phyloP scores from a whole-genome alignment of 2,113 vertebrate species.

The Gavialis gangeticus region DNA sequence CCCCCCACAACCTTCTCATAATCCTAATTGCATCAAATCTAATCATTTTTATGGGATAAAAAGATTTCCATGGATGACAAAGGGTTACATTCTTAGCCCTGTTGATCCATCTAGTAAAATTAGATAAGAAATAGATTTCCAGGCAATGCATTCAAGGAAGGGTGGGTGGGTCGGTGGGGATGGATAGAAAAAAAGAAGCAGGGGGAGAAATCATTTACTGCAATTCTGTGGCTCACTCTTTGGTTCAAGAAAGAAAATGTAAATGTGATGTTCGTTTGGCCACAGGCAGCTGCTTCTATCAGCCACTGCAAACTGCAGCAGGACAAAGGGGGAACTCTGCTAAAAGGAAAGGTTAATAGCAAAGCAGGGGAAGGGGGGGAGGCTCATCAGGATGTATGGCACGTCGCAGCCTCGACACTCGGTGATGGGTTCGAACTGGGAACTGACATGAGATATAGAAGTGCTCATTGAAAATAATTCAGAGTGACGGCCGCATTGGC shows the following conservation, averaged over 20 bases:
- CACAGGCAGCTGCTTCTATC: slow-evolving; percentile 71
- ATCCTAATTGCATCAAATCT: slow-evolving; percentile 77
- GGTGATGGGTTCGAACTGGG: slow-evolving; percentile 93
- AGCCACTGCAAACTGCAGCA: slow-evolving; percentile 73
- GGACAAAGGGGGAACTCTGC: slow-evolving; percentile 76
- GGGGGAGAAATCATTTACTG: slow-evolving; percentile 48
- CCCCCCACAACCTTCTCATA: slow-evolving; percentile 51
- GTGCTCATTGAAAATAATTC: slow-evolving; percentile 96
- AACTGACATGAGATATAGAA: slow-evolving; percentile 93
- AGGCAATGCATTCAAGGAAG: slow-evolving; percentile 31
- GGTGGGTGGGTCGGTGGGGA: not conserved
- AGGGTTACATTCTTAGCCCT: slow-evolving; percentile 66
- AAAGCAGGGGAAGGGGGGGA: slow-evolving; percentile 80
- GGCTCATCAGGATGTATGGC: slow-evolving; percentile 90
- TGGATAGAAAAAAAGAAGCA: not conserved
- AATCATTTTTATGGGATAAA: slow-evolving; percentile 78
- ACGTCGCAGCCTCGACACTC: slow-evolving; percentile 86
- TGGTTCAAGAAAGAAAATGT: slow-evolving; percentile 68
- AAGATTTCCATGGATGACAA: slow-evolving; percentile 74
- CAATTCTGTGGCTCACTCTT: slow-evolving; percentile 35
- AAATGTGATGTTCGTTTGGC: slow-evolving; percentile 67
- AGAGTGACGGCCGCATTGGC: slow-evolving; percentile 91
- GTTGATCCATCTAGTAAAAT: slow-evolving; percentile 66
- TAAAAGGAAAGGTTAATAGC: slow-evolving; percentile 92
- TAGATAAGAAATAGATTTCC: slow-evolving; percentile 70